Percentiles rank a stretch among this genome's conserved stretches.
Conservation (phyloP, 1,140 invertebrate species). For the Diorhabda sublineata region DNA sequence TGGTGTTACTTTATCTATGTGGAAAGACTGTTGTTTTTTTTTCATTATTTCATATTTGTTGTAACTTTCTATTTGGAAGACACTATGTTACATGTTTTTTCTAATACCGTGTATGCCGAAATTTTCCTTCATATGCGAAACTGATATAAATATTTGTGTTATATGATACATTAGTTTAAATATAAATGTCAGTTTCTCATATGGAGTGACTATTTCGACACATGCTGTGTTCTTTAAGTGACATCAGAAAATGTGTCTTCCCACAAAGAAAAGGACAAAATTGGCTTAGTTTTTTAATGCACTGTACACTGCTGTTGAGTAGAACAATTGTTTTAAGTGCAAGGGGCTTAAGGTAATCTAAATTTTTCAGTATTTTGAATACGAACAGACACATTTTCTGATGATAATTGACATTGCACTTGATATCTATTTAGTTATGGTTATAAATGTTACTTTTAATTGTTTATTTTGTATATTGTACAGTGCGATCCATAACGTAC, state of each 20-base stretch:
- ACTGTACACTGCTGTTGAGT: slow-evolving; percentile 45
- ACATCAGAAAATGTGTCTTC: slow-evolving; percentile 83
- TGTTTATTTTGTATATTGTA: slow-evolving; percentile 9
- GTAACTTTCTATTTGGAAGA: slow-evolving; percentile 30
- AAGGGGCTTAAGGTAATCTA: slow-evolving; percentile 34
- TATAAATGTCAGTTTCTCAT: neutral
- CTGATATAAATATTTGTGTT: too few species aligned
- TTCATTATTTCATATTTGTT: slow-evolving; percentile 33
- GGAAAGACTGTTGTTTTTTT: slow-evolving; percentile 46
- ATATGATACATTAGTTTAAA: too few species aligned
- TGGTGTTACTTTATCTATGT: slow-evolving; percentile 49
- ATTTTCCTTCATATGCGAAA: too few species aligned
- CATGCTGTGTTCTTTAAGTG: slow-evolving; percentile 11
- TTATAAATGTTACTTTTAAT: slow-evolving; percentile 23
- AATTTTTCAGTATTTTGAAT: slow-evolving; percentile 17
- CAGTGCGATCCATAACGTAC: slow-evolving; percentile 5
- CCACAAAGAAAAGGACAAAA: slow-evolving; percentile 60
- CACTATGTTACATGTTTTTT: slow-evolving; percentile 26
- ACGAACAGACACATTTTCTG: slow-evolving; percentile 52
- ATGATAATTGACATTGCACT: slow-evolving; percentile 28
- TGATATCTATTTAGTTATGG: slow-evolving; percentile 9
- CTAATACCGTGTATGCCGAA: neutral
- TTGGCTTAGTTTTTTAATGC: slow-evolving; percentile 41
- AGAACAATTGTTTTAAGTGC: slow-evolving; percentile 45
- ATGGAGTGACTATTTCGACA: neutral